phyloP scores from a whole-genome alignment of 2,888 invertebrate genomes.

The Melanostoma scalare region DNA sequence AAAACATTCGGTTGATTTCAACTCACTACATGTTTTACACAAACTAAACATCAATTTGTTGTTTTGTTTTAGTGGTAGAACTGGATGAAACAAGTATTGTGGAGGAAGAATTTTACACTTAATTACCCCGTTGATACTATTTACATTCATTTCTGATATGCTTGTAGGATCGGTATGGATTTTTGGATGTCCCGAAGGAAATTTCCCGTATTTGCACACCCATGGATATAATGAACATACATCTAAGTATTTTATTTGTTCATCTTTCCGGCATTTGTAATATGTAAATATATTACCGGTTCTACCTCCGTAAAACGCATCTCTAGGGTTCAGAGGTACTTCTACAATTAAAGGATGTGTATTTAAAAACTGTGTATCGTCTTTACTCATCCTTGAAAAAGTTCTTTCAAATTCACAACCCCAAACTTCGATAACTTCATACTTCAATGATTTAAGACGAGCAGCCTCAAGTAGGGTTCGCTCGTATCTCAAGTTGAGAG shows the following conservation, averaged over 20 bases:
- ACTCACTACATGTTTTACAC: too few species aligned
- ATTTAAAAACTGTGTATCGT: neutral
- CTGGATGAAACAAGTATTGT: conserved; percentile 74
- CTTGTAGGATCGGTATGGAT: too few species aligned
- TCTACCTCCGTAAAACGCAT: conserved; percentile 44
- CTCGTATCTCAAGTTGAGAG: conserved; percentile 2
- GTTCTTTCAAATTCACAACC: too few species aligned
- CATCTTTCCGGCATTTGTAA: neutral
- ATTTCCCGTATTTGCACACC: too few species aligned
- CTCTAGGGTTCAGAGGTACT: conserved; percentile 70
- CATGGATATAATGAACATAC: conserved; percentile 2
- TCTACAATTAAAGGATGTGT: neutral
- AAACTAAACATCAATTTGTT: conserved; percentile 73
- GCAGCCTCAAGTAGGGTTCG: neutral
- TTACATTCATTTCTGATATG: neutral
- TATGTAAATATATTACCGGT: conserved; percentile 72
- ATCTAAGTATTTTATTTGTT: conserved; percentile 27
- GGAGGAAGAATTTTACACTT: conserved; percentile 46
- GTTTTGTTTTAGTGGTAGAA: conserved; percentile 74
- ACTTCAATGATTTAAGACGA: neutral
- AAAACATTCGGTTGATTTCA: too few species aligned
- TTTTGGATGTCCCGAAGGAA: conserved; percentile 12
- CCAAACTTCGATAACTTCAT: neutral
- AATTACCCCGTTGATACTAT: conserved; percentile 4
- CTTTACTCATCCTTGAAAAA: neutral